Conservation (phyloP, 2,113 vertebrate species). For the Aplodontia rufa region DNA sequence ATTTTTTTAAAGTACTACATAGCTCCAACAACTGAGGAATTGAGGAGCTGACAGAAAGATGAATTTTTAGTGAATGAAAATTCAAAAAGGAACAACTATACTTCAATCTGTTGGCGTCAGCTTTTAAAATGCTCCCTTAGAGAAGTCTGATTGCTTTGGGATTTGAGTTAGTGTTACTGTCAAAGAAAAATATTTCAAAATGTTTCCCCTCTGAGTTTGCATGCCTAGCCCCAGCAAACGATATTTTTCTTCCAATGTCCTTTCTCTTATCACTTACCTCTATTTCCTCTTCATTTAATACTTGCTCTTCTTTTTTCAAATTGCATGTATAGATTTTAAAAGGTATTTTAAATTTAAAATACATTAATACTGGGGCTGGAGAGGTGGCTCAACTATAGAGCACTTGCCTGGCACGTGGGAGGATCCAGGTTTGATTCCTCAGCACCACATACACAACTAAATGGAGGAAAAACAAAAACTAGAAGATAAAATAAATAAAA, state of each 20-base stretch:
- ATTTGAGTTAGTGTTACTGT: constrained; percentile 30
- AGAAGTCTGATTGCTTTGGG: constrained; percentile 53
- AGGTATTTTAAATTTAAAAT: not conserved
- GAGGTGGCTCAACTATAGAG: too few relatives aligned
- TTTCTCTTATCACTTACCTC: not conserved
- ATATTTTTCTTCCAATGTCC: not conserved
- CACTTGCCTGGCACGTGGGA: too few relatives aligned
- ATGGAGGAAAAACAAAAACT: too few relatives aligned
- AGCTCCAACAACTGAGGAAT: not conserved
- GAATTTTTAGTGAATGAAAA: constrained; percentile 57
- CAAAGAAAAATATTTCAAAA: constrained; percentile 12
- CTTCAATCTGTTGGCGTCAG: constrained; percentile 42
- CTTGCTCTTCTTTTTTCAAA: not conserved
- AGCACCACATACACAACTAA: too few relatives aligned
- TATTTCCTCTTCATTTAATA: not conserved
- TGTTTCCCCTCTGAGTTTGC: not conserved
- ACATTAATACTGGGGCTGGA: too few relatives aligned
- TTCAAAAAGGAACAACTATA: constrained; percentile 36
- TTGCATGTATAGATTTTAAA: not conserved
- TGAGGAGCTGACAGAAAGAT: not conserved
- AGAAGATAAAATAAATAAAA: too few relatives aligned
- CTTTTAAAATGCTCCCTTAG: constrained; percentile 10
- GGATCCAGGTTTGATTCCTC: too few relatives aligned
- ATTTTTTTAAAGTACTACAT: constrained; percentile 42
- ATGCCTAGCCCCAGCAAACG: not conserved